Evolutionary conservation across 2,797 vertebrate genomes (phyloP).

Genomic region (Neomorphus geoffroyi): DNA sequence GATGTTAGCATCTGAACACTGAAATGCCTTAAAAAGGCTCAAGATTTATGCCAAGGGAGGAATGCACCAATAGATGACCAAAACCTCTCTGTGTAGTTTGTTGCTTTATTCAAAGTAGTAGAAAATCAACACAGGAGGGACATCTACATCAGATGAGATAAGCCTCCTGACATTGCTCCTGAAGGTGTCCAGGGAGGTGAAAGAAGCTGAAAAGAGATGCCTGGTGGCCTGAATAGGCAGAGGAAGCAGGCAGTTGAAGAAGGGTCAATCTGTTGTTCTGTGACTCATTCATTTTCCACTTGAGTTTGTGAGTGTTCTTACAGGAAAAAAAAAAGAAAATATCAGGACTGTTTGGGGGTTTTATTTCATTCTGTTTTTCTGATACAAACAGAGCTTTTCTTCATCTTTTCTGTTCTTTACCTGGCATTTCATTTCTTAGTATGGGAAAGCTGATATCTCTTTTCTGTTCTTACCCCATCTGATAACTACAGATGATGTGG

Average conservation of each 20-base stretch:
- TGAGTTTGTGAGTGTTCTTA: background rate
- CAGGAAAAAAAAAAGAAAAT: too few relatives aligned
- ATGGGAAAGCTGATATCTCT: background rate
- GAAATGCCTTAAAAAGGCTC: background rate
- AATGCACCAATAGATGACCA: background rate
- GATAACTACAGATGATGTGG: background rate
- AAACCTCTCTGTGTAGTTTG: background rate
- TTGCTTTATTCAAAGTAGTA: background rate
- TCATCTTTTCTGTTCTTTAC: background rate
- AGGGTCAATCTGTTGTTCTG: background rate
- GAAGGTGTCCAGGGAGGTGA: background rate
- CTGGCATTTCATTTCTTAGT: background rate
- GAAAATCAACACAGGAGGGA: background rate
- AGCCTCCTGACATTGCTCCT: background rate
- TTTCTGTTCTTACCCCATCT: background rate
- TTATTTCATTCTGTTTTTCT: background rate
- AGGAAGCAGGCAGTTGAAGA: background rate
- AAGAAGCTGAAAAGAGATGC: background rate
- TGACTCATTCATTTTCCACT: constrained; percentile 35
- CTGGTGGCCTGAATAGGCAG: background rate
- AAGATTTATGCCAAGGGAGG: background rate
- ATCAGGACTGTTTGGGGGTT: background rate
- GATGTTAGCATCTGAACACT: background rate
- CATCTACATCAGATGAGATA: background rate
- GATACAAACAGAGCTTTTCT: background rate